Evolutionary conservation across 2,888 invertebrate genomes (phyloP), one percentile per base, ranked within the genome.

Genomic region (Drosophila austrosaltans): DNA sequence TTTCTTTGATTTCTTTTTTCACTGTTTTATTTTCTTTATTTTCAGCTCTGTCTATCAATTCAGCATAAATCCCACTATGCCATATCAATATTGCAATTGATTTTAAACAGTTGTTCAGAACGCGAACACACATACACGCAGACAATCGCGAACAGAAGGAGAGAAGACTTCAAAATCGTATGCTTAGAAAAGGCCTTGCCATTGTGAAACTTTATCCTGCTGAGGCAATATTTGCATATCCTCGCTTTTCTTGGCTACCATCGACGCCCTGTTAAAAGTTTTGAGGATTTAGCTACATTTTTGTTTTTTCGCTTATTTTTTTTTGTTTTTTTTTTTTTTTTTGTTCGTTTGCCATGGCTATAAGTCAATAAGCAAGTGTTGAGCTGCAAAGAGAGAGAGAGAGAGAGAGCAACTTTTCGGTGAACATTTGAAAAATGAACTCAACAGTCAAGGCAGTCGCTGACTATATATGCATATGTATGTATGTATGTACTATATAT

Each of bases 321-420:
- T 53, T 63, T 59, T 65, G 61, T 22, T 25, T 76, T 78, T 66
- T 70, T 25, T 76, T 78, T 66, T 70, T 75, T 72, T 66, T 44
- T 60, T 20, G 60, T 69, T 48, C 63, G 70, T 66, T 66, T 68
- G 32, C 71, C 60, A 53, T 30, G 76, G 79, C 79, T 69, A 78
- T 82, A 84, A 85, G 82, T 85, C 84, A 85, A 85, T 84, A 84
- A 75, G 74, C 82, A 69, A 78, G 79, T 85, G 84, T 84, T 84
- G 87, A 87, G 80, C 75, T 87, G 87, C 78, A 86, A 84, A 86
- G 75, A 72, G 76, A 44, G 66, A 36, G 36, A 28, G 28, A 28
- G 28, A 32, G 5, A 36, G 36, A 7, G 36, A 8, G 30, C 70
- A 81, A 86, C 56, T 68, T 78, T 67, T 56, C 54, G 54, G 28